These are phyloP conservation scores for Crambe crambe DNA, from an alignment of 37 sponge, comb jelly and placozoan genomes.

Conservation along the genomic window DNA sequence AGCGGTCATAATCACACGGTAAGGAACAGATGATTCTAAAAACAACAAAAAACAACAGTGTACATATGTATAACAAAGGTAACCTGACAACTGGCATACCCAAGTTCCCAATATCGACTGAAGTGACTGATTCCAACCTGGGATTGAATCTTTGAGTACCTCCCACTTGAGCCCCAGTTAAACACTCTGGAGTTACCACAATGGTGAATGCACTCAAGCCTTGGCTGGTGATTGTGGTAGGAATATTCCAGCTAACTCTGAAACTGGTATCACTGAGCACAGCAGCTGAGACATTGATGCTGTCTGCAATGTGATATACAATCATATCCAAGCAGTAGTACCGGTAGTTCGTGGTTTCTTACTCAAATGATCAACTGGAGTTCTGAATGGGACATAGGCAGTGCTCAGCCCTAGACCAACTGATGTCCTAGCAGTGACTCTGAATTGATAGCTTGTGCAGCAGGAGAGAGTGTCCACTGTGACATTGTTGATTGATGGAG, in stretches of 20 bases:
- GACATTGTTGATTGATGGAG: background rate
- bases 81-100: too few species aligned
- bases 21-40: slow-evolving; percentile 8
- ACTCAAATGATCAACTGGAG: background rate
- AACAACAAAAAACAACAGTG: too few species aligned
- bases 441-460: background rate
- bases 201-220: background rate
- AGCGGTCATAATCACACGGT: background rate
- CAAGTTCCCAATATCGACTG: background rate
- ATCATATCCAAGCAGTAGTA: too few species aligned
- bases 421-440: slow-evolving; percentile 3
- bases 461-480: background rate
- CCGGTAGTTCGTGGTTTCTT: too few species aligned
- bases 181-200: background rate
- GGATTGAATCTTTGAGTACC: background rate
- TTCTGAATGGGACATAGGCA: background rate
- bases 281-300: background rate
- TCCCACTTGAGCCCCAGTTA: background rate
- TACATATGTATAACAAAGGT: too few species aligned
- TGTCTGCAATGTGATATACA: background rate
- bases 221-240: background rate
- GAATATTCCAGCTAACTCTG: background rate
- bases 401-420: background rate
- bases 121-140: background rate
- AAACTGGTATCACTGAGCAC: background rate